These are phyloP conservation scores for Acanthosepion lycidas DNA, from an alignment of 2,888 invertebrate genomes.

Conservation along the genomic window DNA sequence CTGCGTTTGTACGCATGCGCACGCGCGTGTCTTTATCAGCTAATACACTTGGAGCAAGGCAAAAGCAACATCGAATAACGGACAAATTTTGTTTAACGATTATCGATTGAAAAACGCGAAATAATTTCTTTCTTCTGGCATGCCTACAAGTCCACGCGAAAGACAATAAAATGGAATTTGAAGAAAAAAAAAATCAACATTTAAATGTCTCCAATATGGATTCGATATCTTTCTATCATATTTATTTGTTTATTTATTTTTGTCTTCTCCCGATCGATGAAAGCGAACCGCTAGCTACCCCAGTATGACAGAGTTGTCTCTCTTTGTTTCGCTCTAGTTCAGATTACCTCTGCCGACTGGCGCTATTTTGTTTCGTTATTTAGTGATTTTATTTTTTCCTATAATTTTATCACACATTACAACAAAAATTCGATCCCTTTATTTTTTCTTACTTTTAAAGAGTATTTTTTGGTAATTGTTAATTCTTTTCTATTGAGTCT, in stretches of 20 bases:
- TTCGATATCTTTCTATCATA: background rate
- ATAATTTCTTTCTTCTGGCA: slow-evolving; percentile 18
- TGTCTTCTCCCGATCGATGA: background rate
- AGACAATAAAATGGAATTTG: slow-evolving; percentile 22
- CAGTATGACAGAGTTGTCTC: background rate
- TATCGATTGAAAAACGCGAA: background rate
- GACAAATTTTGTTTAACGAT: background rate
- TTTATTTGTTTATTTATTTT: background rate
- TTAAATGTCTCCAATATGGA: background rate
- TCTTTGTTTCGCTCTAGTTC: background rate
- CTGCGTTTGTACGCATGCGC: background rate
- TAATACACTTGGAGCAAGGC: background rate
- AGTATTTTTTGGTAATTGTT: background rate
- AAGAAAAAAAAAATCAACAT: background rate
- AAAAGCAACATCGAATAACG: background rate
- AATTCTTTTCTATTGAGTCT: background rate
- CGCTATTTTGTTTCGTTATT: background rate
- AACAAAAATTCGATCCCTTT: background rate
- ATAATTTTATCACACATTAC: background rate
- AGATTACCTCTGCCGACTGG: background rate
- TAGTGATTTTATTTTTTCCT: background rate
- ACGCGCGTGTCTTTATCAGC: background rate
- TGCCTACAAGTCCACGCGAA: background rate
- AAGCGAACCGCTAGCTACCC: background rate
- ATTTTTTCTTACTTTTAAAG: background rate